Evolutionary conservation across 2,113 vertebrate species (phyloP).

Genomic region (Rhegmatorhina hoffmannsi): DNA sequence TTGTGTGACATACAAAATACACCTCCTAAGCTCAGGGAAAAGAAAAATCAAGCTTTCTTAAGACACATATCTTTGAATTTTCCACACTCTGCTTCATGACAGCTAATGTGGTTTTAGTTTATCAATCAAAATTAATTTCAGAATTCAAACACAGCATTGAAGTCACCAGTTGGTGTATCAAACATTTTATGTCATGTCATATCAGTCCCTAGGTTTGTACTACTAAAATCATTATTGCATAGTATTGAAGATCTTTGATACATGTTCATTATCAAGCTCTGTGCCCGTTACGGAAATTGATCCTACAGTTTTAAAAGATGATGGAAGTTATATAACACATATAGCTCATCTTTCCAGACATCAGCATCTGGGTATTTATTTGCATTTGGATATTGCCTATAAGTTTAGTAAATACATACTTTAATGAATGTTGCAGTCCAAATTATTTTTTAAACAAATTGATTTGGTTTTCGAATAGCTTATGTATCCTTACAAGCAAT

Average conservation of each 20-base stretch:
- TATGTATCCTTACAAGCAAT: background rate
- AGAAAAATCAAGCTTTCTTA: background rate
- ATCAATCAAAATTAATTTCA: background rate
- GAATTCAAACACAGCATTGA: background rate
- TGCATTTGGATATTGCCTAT: background rate
- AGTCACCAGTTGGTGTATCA: background rate
- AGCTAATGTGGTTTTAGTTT: background rate
- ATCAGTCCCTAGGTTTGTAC: background rate
- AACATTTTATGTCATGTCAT: background rate
- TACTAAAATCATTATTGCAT: background rate
- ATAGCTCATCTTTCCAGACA: background rate
- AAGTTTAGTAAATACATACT: background rate
- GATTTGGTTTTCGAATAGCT: background rate
- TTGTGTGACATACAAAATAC: background rate
- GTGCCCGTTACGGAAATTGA: background rate
- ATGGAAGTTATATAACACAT: background rate
- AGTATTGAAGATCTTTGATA: background rate
- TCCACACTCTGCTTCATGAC: background rate
- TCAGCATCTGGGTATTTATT: background rate
- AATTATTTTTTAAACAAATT: fast-evolving
- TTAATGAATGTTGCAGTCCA: background rate
- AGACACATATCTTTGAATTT: background rate
- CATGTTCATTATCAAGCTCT: background rate
- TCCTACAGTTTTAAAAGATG: background rate
- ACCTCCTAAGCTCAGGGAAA: background rate